Evolutionary conservation across 2,888 invertebrate species (phyloP).

Genomic region (Steinernema carpocapsae): DNA sequence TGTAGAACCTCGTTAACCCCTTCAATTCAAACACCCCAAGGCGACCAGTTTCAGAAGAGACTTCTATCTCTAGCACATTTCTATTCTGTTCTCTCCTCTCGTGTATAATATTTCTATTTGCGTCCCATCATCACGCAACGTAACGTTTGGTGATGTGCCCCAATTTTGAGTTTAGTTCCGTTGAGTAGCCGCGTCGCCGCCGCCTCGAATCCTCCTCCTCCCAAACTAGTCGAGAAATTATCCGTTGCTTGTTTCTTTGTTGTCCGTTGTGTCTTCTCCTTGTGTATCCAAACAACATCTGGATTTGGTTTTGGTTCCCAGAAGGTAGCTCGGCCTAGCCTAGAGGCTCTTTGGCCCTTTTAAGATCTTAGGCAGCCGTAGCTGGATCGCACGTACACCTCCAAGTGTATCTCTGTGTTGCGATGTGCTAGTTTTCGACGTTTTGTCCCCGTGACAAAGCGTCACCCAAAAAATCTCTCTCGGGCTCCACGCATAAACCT

Average conservation of each 20-base stretch:
- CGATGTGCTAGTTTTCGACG: slow-evolving; percentile 1
- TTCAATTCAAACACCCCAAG: background rate
- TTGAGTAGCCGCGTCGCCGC: slow-evolving; percentile 13
- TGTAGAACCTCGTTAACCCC: background rate
- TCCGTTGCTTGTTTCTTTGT: slow-evolving; percentile 14
- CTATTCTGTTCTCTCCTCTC: no score
- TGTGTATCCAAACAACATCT: slow-evolving; percentile 14
- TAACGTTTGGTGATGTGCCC: slow-evolving; percentile 23
- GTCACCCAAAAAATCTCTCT: background rate
- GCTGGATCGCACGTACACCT: slow-evolving; percentile 20
- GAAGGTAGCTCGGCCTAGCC: slow-evolving; percentile 1
- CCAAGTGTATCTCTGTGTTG: slow-evolving; percentile 6
- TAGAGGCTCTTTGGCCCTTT: background rate
- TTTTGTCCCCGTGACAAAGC: background rate
- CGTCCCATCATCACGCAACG: no score
- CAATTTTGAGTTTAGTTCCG: slow-evolving; percentile 8
- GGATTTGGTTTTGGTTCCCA: slow-evolving; percentile 3
- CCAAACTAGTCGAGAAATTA: slow-evolving; percentile 24
- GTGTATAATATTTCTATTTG: slow-evolving; percentile 18
- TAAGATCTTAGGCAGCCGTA: no score
- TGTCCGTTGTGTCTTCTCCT: background rate
- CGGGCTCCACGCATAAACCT: slow-evolving; percentile 13
- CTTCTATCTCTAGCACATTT: slow-evolving; percentile 27
- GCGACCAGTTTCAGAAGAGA: background rate
- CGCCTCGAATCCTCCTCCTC: slow-evolving; percentile 3